Conservation (phyloP, 2,797 vertebrate species). For the Megalops cyprinoides region DNA sequence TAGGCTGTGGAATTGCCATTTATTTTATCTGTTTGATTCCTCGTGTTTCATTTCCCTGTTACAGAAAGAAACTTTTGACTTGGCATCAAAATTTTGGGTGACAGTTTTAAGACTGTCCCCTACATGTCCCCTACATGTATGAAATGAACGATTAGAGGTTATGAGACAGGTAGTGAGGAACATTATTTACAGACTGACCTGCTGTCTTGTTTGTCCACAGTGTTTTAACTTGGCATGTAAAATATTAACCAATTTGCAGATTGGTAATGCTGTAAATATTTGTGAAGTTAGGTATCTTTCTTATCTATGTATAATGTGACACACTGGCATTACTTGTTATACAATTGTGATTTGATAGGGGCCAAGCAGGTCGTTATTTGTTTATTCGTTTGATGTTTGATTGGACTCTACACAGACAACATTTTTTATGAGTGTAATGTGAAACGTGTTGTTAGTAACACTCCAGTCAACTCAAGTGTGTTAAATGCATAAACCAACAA, state of each 20-base stretch:
- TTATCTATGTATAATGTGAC: not conserved
- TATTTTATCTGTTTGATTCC: not conserved
- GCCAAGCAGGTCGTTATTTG: not conserved
- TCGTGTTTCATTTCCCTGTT: not conserved
- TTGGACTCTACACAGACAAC: not conserved
- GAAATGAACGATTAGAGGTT: constrained; percentile 14
- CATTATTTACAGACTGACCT: constrained; percentile 29
- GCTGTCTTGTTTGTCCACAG: constrained; percentile 38
- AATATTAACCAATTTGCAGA: constrained; percentile 44
- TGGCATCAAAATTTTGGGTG: constrained; percentile 10
- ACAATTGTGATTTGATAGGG: not conserved
- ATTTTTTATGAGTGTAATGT: not conserved
- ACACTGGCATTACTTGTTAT: not conserved
- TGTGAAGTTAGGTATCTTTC: constrained; percentile 12
- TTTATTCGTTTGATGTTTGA: not conserved
- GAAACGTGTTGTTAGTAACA: not conserved
- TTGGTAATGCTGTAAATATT: constrained; percentile 45
- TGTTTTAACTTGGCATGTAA: constrained; percentile 40
- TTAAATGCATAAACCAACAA: not conserved
- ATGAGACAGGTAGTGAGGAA: constrained; percentile 14
- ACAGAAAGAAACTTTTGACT: not conserved
- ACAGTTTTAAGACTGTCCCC: not conserved
- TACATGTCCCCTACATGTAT: constrained; percentile 22
- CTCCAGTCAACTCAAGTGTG: not conserved
- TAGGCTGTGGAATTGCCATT: not conserved